Evolutionary conservation across 1,140 invertebrate genomes (phyloP), one percentile per base, ranked within the genome.

Genomic region (Pseudomyrmex flavicornis): DNA sequence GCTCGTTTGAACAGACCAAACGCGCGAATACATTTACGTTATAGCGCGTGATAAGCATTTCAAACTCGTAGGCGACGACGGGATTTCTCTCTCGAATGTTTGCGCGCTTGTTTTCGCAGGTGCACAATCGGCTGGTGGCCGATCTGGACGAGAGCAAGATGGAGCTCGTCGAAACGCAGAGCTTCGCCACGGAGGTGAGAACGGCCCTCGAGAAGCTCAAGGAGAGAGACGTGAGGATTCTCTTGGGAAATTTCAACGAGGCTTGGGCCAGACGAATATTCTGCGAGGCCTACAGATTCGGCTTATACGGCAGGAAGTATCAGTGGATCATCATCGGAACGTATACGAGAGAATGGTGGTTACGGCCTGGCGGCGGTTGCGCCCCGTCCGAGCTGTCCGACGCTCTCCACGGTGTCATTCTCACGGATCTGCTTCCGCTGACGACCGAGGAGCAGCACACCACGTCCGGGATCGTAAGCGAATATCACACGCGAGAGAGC

Each of bases 291-390:
- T 96, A 96, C 92, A 97, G 96, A 85, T 93, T 96, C 93, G 97
- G 98, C 90, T 95, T 99, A 96, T 99, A 96, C 90, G 98, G 98
- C 0, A 95, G 97, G 3, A 97, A 98, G 83, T 99, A 99, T 95
- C 98, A 99, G 90, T 99, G 99, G 99, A 96, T 99, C 0, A 97
- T 99, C 9, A 97, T 98, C 94, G 98, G 98, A 0, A 98, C 97
- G 48, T 98, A 97, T 92, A 96, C 95, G 77, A 95, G 96, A 46
- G 95, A 97, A 35, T 97, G 97, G 95, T 99, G 98, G 98, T 95
- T 96, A 92, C 91, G 93, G 72, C 82, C 93, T 8, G 94, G 95
- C 7, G 93, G 94, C 54, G 95, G 95, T 8, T 99, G 99, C 92
- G 96, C 96, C 0, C 94, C 96, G 1, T 95, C 96, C 3, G 96